A percentile compares a stretch with the other conserved stretches of the same genome.
These are phyloP conservation scores for Maniola hyperantus DNA, from an alignment of 2,888 invertebrate genomes.

Conservation along the genomic window DNA sequence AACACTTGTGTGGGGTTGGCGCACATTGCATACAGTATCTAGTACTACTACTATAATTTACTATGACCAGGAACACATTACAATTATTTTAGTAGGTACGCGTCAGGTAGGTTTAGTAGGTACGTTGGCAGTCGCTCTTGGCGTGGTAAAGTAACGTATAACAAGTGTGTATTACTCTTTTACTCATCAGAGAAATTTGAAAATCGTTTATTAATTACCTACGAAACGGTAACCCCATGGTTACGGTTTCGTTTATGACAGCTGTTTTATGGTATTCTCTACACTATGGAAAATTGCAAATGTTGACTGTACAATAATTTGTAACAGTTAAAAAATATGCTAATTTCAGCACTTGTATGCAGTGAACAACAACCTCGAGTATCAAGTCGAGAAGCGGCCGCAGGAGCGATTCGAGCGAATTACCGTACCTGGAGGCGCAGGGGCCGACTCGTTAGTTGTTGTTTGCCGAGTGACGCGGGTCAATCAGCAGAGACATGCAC, in stretches of 20 bases:
- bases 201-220: too few relatives aligned
- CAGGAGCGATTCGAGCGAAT: slow-evolving; percentile 75
- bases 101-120: too few relatives aligned
- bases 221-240: too few relatives aligned
- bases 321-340: not conserved
- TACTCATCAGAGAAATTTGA: too few relatives aligned
- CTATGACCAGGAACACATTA: too few relatives aligned
- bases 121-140: too few relatives aligned
- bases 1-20: slow-evolving; percentile 58
- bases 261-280: too few relatives aligned
- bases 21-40: not conserved
- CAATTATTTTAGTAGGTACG: too few relatives aligned
- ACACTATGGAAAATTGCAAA: too few relatives aligned
- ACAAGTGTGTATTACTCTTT: too few relatives aligned
- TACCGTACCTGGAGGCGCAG: slow-evolving; percentile 76
- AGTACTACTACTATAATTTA: not conserved
- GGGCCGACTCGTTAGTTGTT: slow-evolving; percentile 82
- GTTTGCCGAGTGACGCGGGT: slow-evolving; percentile 83
- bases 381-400: slow-evolving; percentile 66
- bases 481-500: slow-evolving; percentile 83
- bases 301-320: not conserved
- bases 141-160: too few relatives aligned
- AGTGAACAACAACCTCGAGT: slow-evolving; percentile 41
- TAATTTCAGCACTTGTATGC: not conserved
- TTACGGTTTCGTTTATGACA: too few relatives aligned